phyloP scores from a whole-genome alignment of 1,140 invertebrate species.

The Pentalonia nigronervosa region DNA sequence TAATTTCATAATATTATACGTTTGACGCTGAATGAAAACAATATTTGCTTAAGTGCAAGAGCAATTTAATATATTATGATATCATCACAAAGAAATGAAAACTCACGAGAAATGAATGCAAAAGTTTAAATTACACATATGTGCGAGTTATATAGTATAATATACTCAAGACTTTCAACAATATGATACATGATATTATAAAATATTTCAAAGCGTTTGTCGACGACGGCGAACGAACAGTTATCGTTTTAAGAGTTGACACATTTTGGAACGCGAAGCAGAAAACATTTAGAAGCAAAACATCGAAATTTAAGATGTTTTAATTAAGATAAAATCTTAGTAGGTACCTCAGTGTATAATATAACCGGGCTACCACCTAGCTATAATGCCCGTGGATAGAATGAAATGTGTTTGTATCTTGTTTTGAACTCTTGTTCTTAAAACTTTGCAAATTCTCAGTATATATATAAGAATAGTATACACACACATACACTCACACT shows the following conservation, averaged over 20 bases:
- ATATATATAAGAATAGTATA: not conserved
- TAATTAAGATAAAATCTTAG: slow-evolving; percentile 4
- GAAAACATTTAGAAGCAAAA: not conserved
- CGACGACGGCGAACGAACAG: not conserved
- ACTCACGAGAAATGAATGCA: not conserved
- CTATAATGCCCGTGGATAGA: not conserved
- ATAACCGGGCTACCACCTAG: not conserved
- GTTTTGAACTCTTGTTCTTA: slow-evolving; percentile 19
- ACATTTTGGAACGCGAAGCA: not conserved
- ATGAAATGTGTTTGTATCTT: not conserved
- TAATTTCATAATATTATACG: not conserved
- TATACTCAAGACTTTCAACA: not conserved
- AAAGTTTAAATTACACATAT: not conserved
- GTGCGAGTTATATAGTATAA: not conserved
- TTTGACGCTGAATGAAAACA: not conserved
- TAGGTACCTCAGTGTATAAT: not conserved
- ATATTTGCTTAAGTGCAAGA: not conserved
- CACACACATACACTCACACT: not conserved
- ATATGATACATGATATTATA: not conserved
- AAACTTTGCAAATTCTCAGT: not conserved
- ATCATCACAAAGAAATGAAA: not conserved
- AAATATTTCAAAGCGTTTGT: not conserved
- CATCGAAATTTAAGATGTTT: slow-evolving; percentile 25
- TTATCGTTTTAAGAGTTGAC: not conserved
- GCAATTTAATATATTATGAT: not conserved